These are phyloP conservation scores for Drosophila longiperda DNA, from an alignment of 2,888 invertebrate genomes.

Conservation along the genomic window DNA sequence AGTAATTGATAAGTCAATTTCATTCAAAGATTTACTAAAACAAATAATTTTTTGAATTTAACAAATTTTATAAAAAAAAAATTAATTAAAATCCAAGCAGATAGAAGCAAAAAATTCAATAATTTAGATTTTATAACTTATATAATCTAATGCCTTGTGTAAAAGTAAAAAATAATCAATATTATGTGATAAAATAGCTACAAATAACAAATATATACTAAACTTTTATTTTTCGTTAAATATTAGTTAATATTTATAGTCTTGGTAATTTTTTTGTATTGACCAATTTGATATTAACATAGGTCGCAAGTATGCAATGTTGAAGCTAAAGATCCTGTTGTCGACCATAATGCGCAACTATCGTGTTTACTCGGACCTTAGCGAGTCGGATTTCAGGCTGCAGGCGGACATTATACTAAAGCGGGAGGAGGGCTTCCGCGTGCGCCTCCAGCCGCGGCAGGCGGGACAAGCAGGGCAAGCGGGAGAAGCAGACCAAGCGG, in stretches of 20 bases:
- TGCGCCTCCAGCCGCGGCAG: conserved; percentile 88
- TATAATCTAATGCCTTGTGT: not conserved
- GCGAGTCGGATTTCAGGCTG: conserved; percentile 89
- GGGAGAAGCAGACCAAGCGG: conserved; percentile 27
- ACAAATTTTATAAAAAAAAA: no score
- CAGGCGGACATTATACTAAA: conserved; percentile 92
- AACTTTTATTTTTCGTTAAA: not conserved
- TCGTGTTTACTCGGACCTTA: conserved; percentile 89
- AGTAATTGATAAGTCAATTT: not conserved
- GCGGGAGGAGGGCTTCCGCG: conserved; percentile 91
- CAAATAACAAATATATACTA: not conserved
- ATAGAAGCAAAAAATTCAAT: not conserved
- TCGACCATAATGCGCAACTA: conserved; percentile 91
- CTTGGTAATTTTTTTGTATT: not conserved
- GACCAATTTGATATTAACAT: conserved; percentile 23
- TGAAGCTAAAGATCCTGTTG: conserved; percentile 91
- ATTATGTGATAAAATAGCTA: not conserved
- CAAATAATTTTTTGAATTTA: not conserved
- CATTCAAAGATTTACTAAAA: not conserved
- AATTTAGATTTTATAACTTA: not conserved
- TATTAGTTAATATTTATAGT: not conserved
- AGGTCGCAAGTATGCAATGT: conserved; percentile 93
- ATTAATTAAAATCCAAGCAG: not conserved
- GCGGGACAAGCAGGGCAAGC: conserved; percentile 78
- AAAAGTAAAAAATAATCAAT: not conserved